Evolutionary conservation across 2,888 invertebrate genomes (phyloP), one percentile per base, ranked within the genome.

Genomic region (Pammene aurita): DNA sequence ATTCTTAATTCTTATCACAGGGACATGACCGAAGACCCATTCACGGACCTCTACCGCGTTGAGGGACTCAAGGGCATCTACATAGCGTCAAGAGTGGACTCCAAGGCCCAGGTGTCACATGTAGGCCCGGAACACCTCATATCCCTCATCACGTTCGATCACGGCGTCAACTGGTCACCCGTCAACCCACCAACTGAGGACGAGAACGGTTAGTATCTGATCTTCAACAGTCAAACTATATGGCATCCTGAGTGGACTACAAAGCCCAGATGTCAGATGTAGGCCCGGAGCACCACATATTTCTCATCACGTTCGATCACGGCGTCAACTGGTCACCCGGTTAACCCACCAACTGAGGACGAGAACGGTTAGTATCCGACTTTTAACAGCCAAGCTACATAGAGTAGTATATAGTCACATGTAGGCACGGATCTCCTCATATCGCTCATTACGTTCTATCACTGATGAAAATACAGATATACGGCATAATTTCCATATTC

Each of bases 31-130:
- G 96, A 96, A 73, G 96, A 97, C 73, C 93, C 96, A 0, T 98
- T 98, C 89, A 96, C 96, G 2, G 98, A 98, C 82, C 88, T 98
- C 0, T 97, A 98, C 85, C 96, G 96, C 80, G 96, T 98, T 0
- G 96, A 96, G 84, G 98, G 98, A 0, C 88, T 98, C 60, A 93
- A 95, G 55, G 98, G 98, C 0, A 96, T 98, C 75, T 98, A 97
- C 89, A 97, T 98, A 72, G 98, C 97, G 0, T 97, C 97, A 0
- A 95, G 95, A 81, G 94, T 97, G 0, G 90, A 93, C 38, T 86
- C 92, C 0, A 94, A 94, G 77, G 90, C 93, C 0, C 85, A 88
- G 1, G 90, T 93, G 5, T 85, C 92, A 5, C 93, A 93, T 72
- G 93, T 96, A 2, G 95, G 95, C 0, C 95, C 96, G 0, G 96